Conservation (phyloP, 2,888 invertebrate species). For the Pherbina coryleti region DNA sequence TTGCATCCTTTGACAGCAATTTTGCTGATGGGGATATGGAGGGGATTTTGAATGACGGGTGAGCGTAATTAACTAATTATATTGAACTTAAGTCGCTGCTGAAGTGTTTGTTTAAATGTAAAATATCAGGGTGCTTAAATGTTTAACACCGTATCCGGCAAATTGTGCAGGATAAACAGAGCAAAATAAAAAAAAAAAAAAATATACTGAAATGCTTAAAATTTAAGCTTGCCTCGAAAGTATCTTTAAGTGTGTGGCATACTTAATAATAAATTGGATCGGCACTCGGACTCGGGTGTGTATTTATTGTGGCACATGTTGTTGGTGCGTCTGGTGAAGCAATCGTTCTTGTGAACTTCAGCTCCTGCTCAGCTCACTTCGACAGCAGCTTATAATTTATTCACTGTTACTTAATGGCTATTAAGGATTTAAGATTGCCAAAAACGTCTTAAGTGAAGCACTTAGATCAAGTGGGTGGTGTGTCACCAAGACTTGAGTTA, state of each 20-base stretch:
- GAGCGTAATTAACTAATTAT: slow-evolving; percentile 10
- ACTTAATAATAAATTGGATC: background rate
- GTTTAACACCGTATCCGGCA: no score
- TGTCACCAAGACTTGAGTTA: no score
- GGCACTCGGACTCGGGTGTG: background rate
- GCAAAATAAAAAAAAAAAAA: no score
- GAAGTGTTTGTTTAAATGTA: no score
- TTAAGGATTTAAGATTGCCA: background rate
- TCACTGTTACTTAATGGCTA: background rate
- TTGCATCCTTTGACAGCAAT: background rate
- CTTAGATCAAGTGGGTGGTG: no score
- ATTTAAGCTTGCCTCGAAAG: no score
- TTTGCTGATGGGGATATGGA: background rate
- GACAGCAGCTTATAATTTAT: slow-evolving; percentile 6
- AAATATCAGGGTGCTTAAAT: no score
- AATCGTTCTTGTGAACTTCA: background rate
- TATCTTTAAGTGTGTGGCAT: no score
- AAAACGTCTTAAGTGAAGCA: background rate
- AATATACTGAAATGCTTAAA: no score
- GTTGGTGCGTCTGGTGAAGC: no score
- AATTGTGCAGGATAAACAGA: no score
- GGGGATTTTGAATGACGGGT: background rate
- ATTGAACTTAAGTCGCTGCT: background rate
- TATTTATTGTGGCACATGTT: no score
- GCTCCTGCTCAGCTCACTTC: background rate